These are phyloP conservation scores for Numenius phaeopus DNA, from an alignment of 2,797 vertebrate genomes.

Conservation along the genomic window DNA sequence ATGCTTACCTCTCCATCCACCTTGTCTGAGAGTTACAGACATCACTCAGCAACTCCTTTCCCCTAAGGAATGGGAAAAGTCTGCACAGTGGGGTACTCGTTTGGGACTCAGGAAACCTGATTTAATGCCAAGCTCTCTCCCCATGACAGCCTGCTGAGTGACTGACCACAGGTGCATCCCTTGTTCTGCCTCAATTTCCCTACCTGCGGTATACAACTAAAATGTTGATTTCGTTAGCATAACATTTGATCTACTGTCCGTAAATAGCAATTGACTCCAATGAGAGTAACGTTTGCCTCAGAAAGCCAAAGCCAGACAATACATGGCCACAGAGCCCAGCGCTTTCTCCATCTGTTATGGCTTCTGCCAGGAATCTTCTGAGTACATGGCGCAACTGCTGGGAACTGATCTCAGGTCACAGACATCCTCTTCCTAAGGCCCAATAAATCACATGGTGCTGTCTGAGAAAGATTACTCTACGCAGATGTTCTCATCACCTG, in stretches of 20 bases:
- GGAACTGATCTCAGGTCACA: neutral
- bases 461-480: neutral
- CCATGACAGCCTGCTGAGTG: neutral
- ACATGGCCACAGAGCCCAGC: neutral
- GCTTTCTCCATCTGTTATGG: neutral
- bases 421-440: neutral
- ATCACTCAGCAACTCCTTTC: neutral
- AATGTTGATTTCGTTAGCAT: neutral
- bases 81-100: neutral
- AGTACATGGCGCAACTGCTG: neutral
- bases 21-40: neutral
- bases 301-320: neutral
- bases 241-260: neutral
- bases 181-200: neutral
- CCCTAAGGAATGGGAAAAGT: neutral
- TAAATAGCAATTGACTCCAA: neutral
- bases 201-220: neutral
- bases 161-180: accelerated
- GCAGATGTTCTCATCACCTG: constrained; percentile 25
- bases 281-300: neutral
- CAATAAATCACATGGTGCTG: neutral
- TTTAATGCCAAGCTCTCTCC: neutral
- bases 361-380: neutral
- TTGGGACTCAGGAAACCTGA: neutral
- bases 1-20: neutral